A percentile compares a stretch with the other conserved stretches of the same genome.
phyloP scores from a whole-genome alignment of 2,113 vertebrate genomes.

The Puma concolor region DNA sequence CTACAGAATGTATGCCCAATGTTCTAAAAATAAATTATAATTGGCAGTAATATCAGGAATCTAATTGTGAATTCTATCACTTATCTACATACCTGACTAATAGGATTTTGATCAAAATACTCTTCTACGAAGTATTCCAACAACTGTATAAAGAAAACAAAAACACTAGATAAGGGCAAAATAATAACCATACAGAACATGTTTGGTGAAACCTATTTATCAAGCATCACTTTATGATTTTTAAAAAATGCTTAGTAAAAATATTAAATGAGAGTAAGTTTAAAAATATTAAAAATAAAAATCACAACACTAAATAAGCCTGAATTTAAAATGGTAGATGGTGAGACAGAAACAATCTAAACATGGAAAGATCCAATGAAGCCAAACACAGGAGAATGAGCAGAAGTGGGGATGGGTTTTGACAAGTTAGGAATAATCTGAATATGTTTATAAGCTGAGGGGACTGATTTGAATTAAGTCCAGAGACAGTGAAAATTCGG shows the following conservation, averaged over 20 bases:
- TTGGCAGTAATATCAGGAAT: constrained; percentile 37
- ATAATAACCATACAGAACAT: background rate
- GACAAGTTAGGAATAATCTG: background rate
- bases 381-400: background rate
- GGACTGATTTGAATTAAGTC: background rate
- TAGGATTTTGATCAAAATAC: constrained; percentile 99
- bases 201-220: background rate
- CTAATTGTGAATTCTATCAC: constrained; percentile 45
- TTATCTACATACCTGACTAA: constrained; percentile 93
- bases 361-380: background rate
- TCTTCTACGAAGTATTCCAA: constrained; percentile 96
- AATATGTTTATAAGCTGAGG: background rate
- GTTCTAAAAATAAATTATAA: constrained; percentile 43
- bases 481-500: constrained; percentile 13
- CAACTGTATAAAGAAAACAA: constrained; percentile 87
- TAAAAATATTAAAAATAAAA: background rate
- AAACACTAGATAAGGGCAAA: constrained; percentile 52
- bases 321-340: background rate
- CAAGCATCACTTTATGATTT: background rate
- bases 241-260: constrained; percentile 24
- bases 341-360: background rate
- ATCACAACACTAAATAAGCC: background rate
- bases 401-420: background rate
- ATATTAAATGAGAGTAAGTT: background rate
- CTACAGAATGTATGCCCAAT: background rate